A percentile compares a stretch with the other conserved stretches of the same genome.
Evolutionary conservation across 2,797 vertebrate species (phyloP).

Genomic region (Oreochromis mossambicus): DNA sequence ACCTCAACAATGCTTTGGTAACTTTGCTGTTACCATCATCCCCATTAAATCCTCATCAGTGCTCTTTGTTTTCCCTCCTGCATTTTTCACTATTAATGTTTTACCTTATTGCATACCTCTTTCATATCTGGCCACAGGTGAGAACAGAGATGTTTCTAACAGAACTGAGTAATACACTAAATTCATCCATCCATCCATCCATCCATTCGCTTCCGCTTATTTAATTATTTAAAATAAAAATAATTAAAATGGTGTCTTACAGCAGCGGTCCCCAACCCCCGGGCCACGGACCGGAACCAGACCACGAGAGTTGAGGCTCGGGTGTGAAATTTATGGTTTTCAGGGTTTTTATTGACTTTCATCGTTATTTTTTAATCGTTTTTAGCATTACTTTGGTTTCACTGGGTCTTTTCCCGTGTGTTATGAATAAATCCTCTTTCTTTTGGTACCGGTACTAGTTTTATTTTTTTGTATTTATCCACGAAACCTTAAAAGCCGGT

Average conservation of each 20-base stretch:
- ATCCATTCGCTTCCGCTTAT: too few relatives aligned
- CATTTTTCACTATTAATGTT: not conserved
- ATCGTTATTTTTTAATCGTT: fast-evolving
- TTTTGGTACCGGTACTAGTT: not conserved
- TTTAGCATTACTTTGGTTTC: not conserved
- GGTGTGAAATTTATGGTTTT: not conserved
- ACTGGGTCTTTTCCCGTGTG: not conserved
- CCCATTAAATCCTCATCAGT: not conserved
- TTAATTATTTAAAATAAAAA: not conserved
- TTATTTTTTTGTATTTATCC: not conserved
- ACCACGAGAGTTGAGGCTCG: not conserved
- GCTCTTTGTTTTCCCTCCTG: not conserved
- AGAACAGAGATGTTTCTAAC: not conserved
- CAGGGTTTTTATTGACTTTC: not conserved
- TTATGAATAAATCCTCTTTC: not conserved
- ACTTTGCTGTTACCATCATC: not conserved
- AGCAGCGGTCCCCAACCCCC: not conserved
- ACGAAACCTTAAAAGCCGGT: not conserved
- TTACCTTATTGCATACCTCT: not conserved
- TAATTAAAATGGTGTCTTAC: not conserved
- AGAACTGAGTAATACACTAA: not conserved
- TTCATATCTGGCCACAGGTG: not conserved
- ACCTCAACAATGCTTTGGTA: not conserved
- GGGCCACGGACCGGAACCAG: not conserved
- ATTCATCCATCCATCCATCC: too few relatives aligned